phyloP scores from a whole-genome alignment of 2,113 vertebrate genomes.

The Naja naja region DNA sequence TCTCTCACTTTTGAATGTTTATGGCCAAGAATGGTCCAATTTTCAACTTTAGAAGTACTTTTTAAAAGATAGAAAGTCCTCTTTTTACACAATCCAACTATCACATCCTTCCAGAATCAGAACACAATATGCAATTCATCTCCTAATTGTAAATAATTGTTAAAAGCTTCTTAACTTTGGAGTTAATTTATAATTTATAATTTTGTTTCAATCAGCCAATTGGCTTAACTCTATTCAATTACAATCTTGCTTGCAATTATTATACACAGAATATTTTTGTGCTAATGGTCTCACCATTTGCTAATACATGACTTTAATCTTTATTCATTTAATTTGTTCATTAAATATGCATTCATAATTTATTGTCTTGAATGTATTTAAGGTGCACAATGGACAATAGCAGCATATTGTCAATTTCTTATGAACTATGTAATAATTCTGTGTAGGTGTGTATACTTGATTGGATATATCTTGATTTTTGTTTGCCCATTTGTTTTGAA shows the following conservation, averaged over 20 bases:
- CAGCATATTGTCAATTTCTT: constrained; percentile 28
- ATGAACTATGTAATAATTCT: constrained; percentile 27
- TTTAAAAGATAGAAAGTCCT: not conserved
- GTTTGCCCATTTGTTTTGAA: constrained; percentile 11
- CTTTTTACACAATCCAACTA: not conserved
- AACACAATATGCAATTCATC: not conserved
- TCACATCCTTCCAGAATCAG: not conserved
- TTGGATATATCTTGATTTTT: constrained; percentile 32
- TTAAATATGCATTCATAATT: constrained; percentile 31
- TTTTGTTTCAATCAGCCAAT: not conserved
- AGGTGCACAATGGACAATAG: constrained; percentile 40
- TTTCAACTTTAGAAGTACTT: not conserved
- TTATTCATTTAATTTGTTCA: constrained; percentile 28
- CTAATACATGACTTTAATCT: constrained; percentile 26
- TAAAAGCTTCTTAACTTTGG: constrained; percentile 8
- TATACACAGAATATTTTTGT: constrained; percentile 39
- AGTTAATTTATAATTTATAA: not conserved
- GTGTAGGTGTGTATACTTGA: constrained; percentile 29
- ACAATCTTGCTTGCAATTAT: not conserved
- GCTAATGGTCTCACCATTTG: constrained; percentile 37
- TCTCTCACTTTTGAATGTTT: not conserved
- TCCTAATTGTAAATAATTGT: not conserved
- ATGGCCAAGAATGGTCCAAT: not conserved
- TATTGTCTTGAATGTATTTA: constrained; percentile 30
- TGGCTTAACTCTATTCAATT: constrained; percentile 6